phyloP scores from a whole-genome alignment of 2,888 invertebrate genomes.

The Aleiodes alternator region DNA sequence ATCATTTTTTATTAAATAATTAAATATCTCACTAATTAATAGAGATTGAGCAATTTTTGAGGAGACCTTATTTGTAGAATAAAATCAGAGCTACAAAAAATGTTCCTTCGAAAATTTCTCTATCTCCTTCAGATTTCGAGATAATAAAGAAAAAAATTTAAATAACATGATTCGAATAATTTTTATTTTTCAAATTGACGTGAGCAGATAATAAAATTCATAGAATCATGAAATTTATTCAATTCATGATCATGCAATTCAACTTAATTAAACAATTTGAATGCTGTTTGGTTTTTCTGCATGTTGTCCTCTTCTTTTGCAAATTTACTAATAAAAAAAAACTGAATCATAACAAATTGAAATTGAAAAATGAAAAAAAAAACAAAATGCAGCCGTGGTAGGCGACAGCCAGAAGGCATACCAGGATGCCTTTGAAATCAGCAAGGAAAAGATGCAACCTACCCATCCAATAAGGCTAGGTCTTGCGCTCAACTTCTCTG shows the following conservation, averaged over 20 bases:
- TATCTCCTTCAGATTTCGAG: no score
- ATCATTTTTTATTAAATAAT: no score
- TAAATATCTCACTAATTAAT: no score
- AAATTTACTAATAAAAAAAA: conserved; percentile 6
- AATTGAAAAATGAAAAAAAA: conserved; percentile 2
- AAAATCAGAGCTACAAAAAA: no score
- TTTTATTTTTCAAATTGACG: no score
- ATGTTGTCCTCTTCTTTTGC: conserved; percentile 10
- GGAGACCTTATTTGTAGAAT: no score
- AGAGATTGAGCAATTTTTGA: no score
- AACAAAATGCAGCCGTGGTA: conserved; percentile 85
- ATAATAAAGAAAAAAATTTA: no score
- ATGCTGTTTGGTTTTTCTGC: conserved; percentile 20
- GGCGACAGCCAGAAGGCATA: conserved; percentile 97
- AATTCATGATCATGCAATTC: background rate
- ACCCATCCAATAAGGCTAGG: conserved; percentile 99
- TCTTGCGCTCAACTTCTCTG: conserved; percentile 91
- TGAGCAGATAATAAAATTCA: background rate
- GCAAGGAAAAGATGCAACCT: conserved; percentile 97
- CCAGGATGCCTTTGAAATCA: conserved; percentile 97
- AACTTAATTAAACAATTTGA: conserved; percentile 13
- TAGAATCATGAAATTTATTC: background rate
- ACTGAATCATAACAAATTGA: background rate
- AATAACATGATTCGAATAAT: no score
- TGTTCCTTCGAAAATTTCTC: no score